phyloP scores from a whole-genome alignment of 1,140 invertebrate genomes.

The Scaptomyza graminum region DNA sequence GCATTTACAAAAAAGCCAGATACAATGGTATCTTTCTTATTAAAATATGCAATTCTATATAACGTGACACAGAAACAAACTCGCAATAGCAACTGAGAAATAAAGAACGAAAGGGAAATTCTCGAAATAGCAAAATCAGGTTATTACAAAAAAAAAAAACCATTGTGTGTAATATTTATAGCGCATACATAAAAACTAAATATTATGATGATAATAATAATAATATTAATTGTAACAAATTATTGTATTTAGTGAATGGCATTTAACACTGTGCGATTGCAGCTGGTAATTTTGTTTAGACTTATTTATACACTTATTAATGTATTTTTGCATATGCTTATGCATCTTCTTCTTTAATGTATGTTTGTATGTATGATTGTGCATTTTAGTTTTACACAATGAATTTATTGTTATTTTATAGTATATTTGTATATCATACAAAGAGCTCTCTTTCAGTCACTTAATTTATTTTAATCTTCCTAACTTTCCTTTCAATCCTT shows the following conservation, averaged over 20 bases:
- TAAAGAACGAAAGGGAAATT: slow-evolving; percentile 24
- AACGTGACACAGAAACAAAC: slow-evolving; percentile 28
- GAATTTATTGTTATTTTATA: slow-evolving; percentile 54
- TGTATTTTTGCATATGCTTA: slow-evolving; percentile 43
- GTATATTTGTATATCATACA: slow-evolving; percentile 51
- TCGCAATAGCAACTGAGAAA: slow-evolving; percentile 41
- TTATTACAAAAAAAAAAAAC: slow-evolving; percentile 65
- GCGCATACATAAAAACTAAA: slow-evolving; percentile 54
- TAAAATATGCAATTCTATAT: slow-evolving; percentile 32
- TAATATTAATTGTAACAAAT: slow-evolving; percentile 53
- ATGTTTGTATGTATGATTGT: slow-evolving; percentile 36
- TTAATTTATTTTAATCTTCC: slow-evolving; percentile 12
- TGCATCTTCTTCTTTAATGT: slow-evolving; percentile 45
- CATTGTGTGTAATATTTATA: slow-evolving; percentile 67
- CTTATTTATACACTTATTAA: slow-evolving; percentile 58
- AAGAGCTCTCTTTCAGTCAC: slow-evolving; percentile 24
- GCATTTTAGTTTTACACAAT: slow-evolving; percentile 49
- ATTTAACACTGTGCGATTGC: slow-evolving; percentile 72
- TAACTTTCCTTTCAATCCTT: slow-evolving; percentile 7
- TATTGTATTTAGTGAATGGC: slow-evolving; percentile 77
- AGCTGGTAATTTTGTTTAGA: slow-evolving; percentile 71
- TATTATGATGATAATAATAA: slow-evolving; percentile 41
- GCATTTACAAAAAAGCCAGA: slow-evolving; percentile 59
- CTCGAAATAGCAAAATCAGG: slow-evolving; percentile 53
- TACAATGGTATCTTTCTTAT: slow-evolving; percentile 21